Conservation (phyloP, 2,888 invertebrate species). For the Heliconius charithonia region DNA sequence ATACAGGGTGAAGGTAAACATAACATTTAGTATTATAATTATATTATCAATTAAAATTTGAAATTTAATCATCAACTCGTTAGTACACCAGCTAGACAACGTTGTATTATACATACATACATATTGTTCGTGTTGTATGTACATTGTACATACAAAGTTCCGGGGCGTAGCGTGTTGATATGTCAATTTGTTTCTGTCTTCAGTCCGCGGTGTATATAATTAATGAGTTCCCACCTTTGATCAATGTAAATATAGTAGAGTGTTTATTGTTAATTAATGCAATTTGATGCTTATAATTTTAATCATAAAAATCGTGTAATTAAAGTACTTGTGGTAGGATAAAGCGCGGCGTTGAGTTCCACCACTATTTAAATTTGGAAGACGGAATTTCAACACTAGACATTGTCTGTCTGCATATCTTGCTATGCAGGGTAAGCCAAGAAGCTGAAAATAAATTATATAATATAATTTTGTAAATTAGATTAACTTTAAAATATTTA, state of each 20-base stretch:
- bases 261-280: not conserved
- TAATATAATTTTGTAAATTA: no score
- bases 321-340: no score
- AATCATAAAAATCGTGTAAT: not conserved
- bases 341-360: no score
- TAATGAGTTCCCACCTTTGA: not conserved
- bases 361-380: no score
- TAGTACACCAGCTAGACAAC: not conserved
- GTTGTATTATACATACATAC: not conserved
- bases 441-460: no score
- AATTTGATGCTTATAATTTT: not conserved
- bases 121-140: not conserved
- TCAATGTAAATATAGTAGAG: not conserved
- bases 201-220: conserved; percentile 2
- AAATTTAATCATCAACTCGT: not conserved
- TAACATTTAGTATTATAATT: not conserved
- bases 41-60: not conserved
- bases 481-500: no score
- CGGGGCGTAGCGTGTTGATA: conserved; percentile 7
- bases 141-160: conserved; percentile 11
- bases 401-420: no score
- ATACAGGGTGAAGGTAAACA: not conserved
- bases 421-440: no score
- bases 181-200: conserved; percentile 14
- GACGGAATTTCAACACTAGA: no score